Base-by-base conservation (phyloP, 2,113 vertebrate genomes). In the Mustela lutreola region DNA sequence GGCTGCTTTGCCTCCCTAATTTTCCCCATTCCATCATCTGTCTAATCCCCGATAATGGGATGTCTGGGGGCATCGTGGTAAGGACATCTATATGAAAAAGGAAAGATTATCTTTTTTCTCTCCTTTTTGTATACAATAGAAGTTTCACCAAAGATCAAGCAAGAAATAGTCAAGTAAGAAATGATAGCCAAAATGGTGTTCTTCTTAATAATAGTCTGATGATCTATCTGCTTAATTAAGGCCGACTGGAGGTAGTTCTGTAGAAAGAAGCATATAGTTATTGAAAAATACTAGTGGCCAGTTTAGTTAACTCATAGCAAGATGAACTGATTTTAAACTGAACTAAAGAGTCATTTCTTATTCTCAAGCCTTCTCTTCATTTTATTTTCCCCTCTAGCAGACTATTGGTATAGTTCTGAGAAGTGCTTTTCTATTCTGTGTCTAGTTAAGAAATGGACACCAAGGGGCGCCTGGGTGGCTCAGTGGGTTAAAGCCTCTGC, bases 231-330 rank as follows among this genome's bases (percentile, higher is more conserved):
- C 22, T 73, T n/a, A 42, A 15, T 50, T 9, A 45, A 28, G 24
- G 7, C 63, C 6, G 19, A 1, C 48, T 79, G 2, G 28, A 14
- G 0, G 22, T 48, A n/a, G 48, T 3, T 58, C 33, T 31, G 1
- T 22, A 53, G 22, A 60, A 92, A 86, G 56, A 88, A 62, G 3
- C 8, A 3, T 24, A 6, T 12, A 63, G 24, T n/a, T 65, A n/a
- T 21, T 42, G 24, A 39, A 63, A 78, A 45, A 12, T 42, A 58
- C 11, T 33, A 36, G 33, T 53, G 48, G 1, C 39, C 9, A 53
- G 31, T 65, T 92, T 36, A n/a, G 56, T 19, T 26, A 56, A 67
- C 5, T 56, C 21, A 15, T 8, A 36, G 31, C 50, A 86, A 94
- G 39, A 76, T 12, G 39, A 89, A 4, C 24, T 45, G 39, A 82